These are phyloP conservation scores for Leiothrix lutea DNA, from an alignment of 2,113 vertebrate genomes.

Conservation along the genomic window DNA sequence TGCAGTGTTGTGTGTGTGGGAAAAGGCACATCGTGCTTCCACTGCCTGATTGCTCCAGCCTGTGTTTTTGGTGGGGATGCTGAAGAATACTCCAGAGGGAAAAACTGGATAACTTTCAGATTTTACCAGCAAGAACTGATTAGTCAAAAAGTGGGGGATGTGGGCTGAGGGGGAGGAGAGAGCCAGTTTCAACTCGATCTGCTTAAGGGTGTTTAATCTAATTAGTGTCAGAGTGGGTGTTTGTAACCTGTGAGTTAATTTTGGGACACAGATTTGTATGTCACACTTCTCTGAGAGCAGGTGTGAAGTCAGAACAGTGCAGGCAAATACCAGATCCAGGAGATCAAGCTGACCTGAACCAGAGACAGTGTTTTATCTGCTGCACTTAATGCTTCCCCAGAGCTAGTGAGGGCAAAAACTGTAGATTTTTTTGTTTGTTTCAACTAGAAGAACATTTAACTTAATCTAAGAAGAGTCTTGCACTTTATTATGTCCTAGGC, in stretches of 20 bases:
- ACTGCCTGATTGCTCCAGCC: background rate
- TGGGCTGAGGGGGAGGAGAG: background rate
- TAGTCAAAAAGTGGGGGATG: background rate
- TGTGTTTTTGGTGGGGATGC: background rate
- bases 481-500: background rate
- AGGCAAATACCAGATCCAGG: background rate
- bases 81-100: constrained; percentile 6
- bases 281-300: background rate
- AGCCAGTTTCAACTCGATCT: background rate
- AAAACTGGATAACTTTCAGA: background rate
- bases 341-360: background rate
- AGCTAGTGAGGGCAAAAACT: background rate
- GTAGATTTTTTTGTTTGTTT: background rate
- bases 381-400: background rate
- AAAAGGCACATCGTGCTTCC: background rate
- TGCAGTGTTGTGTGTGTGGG: background rate
- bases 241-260: background rate
- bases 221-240: background rate
- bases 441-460: background rate
- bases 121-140: constrained; percentile 7
- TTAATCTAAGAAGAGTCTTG: background rate
- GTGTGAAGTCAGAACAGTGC: background rate
- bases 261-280: background rate
- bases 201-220: background rate
- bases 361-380: background rate